A percentile compares a stretch with the other conserved stretches of the same genome.
phyloP scores from a whole-genome alignment of 2,797 vertebrate genomes.

The Xiphophorus birchmanni region DNA sequence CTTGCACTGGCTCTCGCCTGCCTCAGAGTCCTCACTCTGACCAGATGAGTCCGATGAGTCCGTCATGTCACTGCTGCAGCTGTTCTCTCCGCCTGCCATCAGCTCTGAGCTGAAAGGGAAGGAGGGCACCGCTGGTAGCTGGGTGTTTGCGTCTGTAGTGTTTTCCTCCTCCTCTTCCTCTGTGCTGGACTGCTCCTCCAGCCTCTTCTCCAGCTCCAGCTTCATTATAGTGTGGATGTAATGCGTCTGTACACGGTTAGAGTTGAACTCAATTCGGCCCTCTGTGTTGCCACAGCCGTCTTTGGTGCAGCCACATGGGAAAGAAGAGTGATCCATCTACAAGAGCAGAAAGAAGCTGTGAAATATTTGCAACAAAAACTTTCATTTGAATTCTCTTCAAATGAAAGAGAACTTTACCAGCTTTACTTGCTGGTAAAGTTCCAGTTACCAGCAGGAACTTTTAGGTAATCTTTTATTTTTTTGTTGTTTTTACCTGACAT shows the following conservation, averaged over 20 bases:
- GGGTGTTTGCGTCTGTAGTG: slow-evolving; percentile 37
- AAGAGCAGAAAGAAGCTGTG: slow-evolving; percentile 6
- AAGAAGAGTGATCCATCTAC: slow-evolving; percentile 97
- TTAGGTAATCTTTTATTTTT: not conserved
- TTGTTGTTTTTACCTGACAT: slow-evolving; percentile 86
- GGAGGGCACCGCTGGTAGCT: slow-evolving; percentile 70
- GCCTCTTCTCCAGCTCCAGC: slow-evolving; percentile 92
- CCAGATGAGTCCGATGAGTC: slow-evolving; percentile 88
- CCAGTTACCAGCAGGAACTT: slow-evolving; percentile 1
- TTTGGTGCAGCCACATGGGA: slow-evolving; percentile 95
- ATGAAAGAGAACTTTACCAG: too few species aligned
- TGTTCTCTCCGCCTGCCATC: slow-evolving; percentile 85
- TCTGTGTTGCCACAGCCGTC: slow-evolving; percentile 93
- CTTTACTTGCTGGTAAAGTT: too few species aligned
- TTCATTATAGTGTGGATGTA: slow-evolving; percentile 98
- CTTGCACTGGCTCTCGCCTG: slow-evolving; percentile 55
- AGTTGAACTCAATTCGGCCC: slow-evolving; percentile 96
- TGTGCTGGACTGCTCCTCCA: slow-evolving; percentile 81
- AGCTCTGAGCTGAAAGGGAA: slow-evolving; percentile 86
- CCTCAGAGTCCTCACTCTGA: slow-evolving; percentile 84
- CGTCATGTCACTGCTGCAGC: slow-evolving; percentile 94
- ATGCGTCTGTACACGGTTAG: slow-evolving; percentile 93
- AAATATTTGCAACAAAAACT: slow-evolving; percentile 13
- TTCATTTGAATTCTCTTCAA: not conserved
- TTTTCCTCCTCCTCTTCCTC: slow-evolving; percentile 68